Base-by-base conservation (phyloP, 2,888 invertebrate genomes). In the Leptopterna dolabrata region DNA sequence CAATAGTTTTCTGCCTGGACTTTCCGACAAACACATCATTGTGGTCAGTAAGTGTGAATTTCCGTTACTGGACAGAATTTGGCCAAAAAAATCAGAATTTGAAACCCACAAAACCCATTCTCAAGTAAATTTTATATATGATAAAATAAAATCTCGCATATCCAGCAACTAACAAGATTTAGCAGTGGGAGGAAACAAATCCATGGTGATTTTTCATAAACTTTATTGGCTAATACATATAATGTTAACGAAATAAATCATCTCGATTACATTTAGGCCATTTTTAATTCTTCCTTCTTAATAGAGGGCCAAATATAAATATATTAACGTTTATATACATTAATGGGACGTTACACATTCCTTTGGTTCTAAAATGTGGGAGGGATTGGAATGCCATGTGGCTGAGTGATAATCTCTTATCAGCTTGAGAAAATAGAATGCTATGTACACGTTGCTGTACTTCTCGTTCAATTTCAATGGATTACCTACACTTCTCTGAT, bases 211-310 rank as follows among this genome's bases (percentile, higher is more conserved):
- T 85, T 85, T 85, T 85, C 85, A 73, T 85, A 73, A 81, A 85
- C 85, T 85, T 85, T 85, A 85, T 85, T 85, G 76, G 85, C 85
- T 73, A 85, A 85, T 85, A 85, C 85, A 85, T 36, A 76, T 85
- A 43, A 45, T 85, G 85, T 85, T 85, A 85, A 85, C 85, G 85
- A 85, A 85, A 85, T 85, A 85, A 85, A 85, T 85, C 85, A 85
- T 85, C 85, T 85, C 85, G 85, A 85, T 85, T 85, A 85, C 85
- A 85, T 76, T 85, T 85, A 85, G 85, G 85, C 85, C 85, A 85
- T 85, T 85, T 85, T 47, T 45, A 45, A 73, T 73, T 85, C 45
- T 76, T 76, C 47, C 63, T 76, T 85, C 76, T 85, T 73, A 11
- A 73, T 47, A 73, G 19, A 85, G 85, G 85, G 85, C 85, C 85